Base-by-base conservation (phyloP, 1,140 invertebrate species). In the Eubasilissa regina region DNA sequence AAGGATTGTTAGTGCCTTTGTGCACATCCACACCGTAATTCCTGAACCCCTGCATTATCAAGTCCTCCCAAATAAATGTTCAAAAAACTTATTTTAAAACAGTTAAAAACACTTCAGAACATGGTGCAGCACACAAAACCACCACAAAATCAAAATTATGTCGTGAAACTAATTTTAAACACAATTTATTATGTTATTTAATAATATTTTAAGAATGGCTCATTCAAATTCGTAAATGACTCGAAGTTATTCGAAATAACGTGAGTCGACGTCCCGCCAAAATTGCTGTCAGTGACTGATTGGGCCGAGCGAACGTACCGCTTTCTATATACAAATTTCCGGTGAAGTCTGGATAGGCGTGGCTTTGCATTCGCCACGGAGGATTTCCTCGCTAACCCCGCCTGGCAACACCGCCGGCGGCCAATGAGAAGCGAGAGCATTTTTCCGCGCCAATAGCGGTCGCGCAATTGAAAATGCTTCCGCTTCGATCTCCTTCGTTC, bases 21-120 rank as follows among this genome's bases (percentile, higher is more conserved):
- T 83, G 82, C 11, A 83, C 74, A 68, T 83, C 82, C 17, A 83
- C 77, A 15, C 77, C 82, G 80, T 83, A 83, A 79, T 83, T 83
- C 60, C 82, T 78, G 51, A 81, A 83, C 9, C 82, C 82, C 55
- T 83, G 82, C 82, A 83, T 83, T 11, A 3, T 60, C 43, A 58
- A 11, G 45, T n/a, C 8, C 3, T 72, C 13, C 13, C 43, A 48
- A 47, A 48, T 8, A 72, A 68, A 44, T 25, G 15, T 15, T 7
- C 3, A 17, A 12, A 64, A 64, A 64, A 13, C 62, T 11, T 64
- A 4, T 35, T 35, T 13, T 13, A 15, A 51, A 51, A 51, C 55
- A 58, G 55, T 19, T 3, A 10, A 21, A 35, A 35, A 3, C 55
- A 58, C 55, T 58, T 58, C 19, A 58, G 17, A 58, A 58, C 55